These are phyloP conservation scores for Periophthalmus magnuspinnatus DNA, from an alignment of 2,797 vertebrate species.

Conservation along the genomic window DNA sequence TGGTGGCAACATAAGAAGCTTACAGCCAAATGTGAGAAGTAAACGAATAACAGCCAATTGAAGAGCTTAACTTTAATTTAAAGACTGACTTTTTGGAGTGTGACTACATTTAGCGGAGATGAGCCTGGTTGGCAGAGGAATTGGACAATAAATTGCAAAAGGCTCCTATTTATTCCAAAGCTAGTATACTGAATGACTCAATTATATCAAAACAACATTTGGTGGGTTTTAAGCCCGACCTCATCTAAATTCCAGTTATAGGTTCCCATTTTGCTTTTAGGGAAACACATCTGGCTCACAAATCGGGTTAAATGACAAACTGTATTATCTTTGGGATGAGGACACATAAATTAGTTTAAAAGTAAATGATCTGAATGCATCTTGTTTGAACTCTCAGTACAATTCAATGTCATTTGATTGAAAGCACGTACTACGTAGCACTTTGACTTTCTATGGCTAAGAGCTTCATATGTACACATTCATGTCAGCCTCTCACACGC, in stretches of 20 bases:
- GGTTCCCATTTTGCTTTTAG: constrained; percentile 42
- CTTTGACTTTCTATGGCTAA: constrained; percentile 6
- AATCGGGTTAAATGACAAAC: constrained; percentile 68
- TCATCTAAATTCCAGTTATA: constrained; percentile 54
- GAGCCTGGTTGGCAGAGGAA: neutral
- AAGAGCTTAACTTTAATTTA: neutral
- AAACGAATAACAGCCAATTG: neutral
- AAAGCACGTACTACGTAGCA: constrained; percentile 28
- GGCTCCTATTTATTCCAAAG: neutral
- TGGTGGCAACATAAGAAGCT: neutral
- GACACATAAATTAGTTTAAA: constrained; percentile 43
- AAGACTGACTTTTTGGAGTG: neutral
- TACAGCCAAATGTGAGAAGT: neutral
- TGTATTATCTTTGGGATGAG: constrained; percentile 45
- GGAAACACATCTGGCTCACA: constrained; percentile 42
- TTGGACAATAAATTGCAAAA: neutral
- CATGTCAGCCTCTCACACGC: neutral
- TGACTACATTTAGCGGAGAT: neutral
- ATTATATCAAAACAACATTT: constrained; percentile 64
- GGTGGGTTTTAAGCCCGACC: constrained; percentile 32
- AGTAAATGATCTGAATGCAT: constrained; percentile 50
- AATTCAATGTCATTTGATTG: constrained; percentile 30
- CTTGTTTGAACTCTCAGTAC: constrained; percentile 38
- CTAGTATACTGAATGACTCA: constrained; percentile 43
- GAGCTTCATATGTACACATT: constrained; percentile 4